Base-by-base conservation (phyloP, 2,113 vertebrate genomes). In the Gulo gulo region DNA sequence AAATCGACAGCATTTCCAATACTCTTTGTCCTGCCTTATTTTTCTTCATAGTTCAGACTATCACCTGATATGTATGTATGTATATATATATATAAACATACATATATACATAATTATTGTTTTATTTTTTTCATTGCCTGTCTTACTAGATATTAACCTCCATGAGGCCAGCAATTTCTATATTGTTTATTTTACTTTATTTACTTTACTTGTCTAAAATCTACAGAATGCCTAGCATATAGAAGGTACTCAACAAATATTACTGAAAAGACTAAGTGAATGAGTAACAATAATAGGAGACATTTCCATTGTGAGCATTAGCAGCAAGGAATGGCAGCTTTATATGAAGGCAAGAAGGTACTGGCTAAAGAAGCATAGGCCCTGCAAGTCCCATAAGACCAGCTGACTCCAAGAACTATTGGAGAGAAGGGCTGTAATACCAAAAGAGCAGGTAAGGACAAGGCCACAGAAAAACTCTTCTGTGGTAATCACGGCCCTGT, bases 61-160 rank as follows among this genome's bases (percentile, higher is more conserved):
- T 23, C 36, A 74, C 4, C 50, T 90, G 31, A 61, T 55, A 81
- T 8, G 45, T 21, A 69, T 4, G 2, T 59, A 76, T 45, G 7
- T 47, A 59, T 59, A 59, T 24, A 10, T 24, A 10, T 24, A 59
- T 23, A 3, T 59, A 59, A 23, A 59, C 21, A 52, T 59, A 57
- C 16, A 59, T 59, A 59, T 23, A 59, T 59, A 59, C 23, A 24
- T 24, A 59, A 59, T 16, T 61, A 42, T 14, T 63, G 29, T 45
- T 76, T 61, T 69, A 34, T 69, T 45, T 79, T 36, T 36, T 71
- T 59, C 26, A 86, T 29, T 82, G 6, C 29, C 36, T 88, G 20
- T 80, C n/a, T 84, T 90, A 78, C 80, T 92, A 74, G 57, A 67
- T 29, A 84, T 86, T 89, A 95, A 76, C 16, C 18, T 95, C 76